Base-by-base conservation (phyloP, 2,113 vertebrate species). In the Laterallus jamaicensis region DNA sequence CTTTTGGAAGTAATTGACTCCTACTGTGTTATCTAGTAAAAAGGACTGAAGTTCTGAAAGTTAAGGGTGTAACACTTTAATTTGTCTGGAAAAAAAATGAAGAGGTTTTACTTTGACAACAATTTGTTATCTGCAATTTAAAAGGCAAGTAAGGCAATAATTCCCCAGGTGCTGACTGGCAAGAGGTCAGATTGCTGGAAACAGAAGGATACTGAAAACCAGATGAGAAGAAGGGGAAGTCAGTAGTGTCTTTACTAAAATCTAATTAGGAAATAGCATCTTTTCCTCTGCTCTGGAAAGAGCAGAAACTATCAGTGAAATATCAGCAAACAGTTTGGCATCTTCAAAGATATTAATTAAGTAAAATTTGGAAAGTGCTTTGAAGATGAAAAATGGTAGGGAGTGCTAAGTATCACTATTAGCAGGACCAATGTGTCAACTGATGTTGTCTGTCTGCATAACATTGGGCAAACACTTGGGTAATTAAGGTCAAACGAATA, bases 311-410 rank as follows among this genome's bases (percentile, higher is more conserved):
- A 95, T 94, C 96, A 89, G 95, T 96, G 95, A 96, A 96, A 96
- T 96, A 97, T 97, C 93, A 95, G 80, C 96, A 96, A 95, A 97
- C 97, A 95, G 92, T 96, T 92, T 93, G 93, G 85, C 82, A 91
- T 97, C 95, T 97, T 96, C 93, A 95, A 94, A 96, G 95, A 95
- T 96, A 96, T 96, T 90, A 97, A 96, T 97, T 97, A 97, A 95
- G 80, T 96, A 92, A 97, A 97, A 97, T 96, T 95, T 97, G 85
- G 94, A 97, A 97, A 97, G 95, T 97, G 95, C 97, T 97, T 97
- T 97, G 97, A 97, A 97, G 96, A 97, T 94, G 90, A 97, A 92
- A 95, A 95, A 96, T 94, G 75, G 82, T 52, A 79, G 88, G 71
- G 93, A 96, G 95, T 97, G 95, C 94, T 96, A 92, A 96, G 94